phyloP scores from a whole-genome alignment of 2,797 vertebrate species.

The Parotocinclus haroldoi region DNA sequence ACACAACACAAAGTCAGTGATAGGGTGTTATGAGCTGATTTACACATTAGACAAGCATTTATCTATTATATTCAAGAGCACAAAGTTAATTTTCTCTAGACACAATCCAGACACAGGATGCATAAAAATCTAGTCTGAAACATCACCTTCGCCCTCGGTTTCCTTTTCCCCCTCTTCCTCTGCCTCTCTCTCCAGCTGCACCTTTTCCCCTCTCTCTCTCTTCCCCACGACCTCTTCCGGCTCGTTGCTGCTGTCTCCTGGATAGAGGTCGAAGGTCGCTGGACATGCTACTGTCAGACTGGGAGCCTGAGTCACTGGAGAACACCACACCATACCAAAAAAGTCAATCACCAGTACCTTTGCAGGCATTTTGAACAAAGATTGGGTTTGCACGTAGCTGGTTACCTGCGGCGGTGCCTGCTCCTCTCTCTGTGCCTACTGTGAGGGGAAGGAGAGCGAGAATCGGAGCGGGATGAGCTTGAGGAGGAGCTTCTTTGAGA shows the following conservation, averaged over 20 bases:
- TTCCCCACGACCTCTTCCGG: slow-evolving; percentile 68
- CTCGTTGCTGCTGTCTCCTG: slow-evolving; percentile 77
- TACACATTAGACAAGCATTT: too few species aligned
- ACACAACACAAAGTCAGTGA: too few species aligned
- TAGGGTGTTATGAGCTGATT: too few species aligned
- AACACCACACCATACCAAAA: not conserved
- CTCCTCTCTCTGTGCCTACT: slow-evolving; percentile 67
- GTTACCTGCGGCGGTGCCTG: slow-evolving; percentile 70
- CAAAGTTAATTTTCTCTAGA: too few species aligned
- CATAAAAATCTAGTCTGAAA: too few species aligned
- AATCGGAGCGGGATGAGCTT: slow-evolving; percentile 81
- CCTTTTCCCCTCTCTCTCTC: slow-evolving; percentile 73
- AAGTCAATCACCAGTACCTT: not conserved
- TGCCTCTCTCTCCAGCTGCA: slow-evolving; percentile 74
- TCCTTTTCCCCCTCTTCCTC: slow-evolving; percentile 83
- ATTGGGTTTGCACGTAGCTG: not conserved
- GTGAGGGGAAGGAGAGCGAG: slow-evolving; percentile 81
- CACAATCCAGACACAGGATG: too few species aligned
- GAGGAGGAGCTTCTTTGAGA: slow-evolving; percentile 88
- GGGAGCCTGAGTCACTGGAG: slow-evolving; percentile 83
- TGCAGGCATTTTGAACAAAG: not conserved
- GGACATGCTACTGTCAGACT: slow-evolving; percentile 85
- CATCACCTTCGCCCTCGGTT: slow-evolving; percentile 78
- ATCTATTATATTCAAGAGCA: too few species aligned
- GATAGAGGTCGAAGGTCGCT: slow-evolving; percentile 77